Evolutionary conservation across 2,113 vertebrate species (phyloP).

Genomic region (Oreocharis arfaki): DNA sequence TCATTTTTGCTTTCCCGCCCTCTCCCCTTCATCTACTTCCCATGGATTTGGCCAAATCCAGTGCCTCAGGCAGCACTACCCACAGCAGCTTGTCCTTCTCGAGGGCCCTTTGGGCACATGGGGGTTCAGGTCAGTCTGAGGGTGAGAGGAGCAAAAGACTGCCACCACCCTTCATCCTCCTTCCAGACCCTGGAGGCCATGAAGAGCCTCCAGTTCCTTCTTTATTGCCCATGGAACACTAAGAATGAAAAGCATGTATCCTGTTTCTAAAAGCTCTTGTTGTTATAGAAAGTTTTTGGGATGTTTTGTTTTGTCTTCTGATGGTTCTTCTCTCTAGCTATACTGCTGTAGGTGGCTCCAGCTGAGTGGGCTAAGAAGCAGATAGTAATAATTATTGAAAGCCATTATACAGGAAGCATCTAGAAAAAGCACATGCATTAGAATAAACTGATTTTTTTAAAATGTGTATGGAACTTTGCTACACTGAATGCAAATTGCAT

Average conservation of each 20-base stretch:
- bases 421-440: neutral
- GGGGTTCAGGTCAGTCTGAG: neutral
- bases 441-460: neutral
- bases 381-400: neutral
- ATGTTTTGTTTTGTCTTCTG: neutral
- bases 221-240: neutral
- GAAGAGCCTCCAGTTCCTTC: neutral
- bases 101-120: no score
- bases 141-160: neutral
- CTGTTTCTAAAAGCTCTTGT: neutral
- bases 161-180: neutral
- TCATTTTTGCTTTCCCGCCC: neutral
- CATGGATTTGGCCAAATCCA: neutral
- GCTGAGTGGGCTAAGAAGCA: neutral
- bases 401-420: neutral
- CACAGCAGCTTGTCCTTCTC: neutral
- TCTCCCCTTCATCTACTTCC: neutral
- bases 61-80: neutral
- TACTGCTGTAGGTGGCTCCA: neutral
- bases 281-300: neutral
- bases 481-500: neutral
- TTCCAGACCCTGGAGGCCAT: neutral
- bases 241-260: neutral
- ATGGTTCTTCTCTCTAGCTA: neutral
- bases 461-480: neutral